Evolutionary conservation across 2,888 invertebrate species (phyloP).

Genomic region (Plutella xylostella): DNA sequence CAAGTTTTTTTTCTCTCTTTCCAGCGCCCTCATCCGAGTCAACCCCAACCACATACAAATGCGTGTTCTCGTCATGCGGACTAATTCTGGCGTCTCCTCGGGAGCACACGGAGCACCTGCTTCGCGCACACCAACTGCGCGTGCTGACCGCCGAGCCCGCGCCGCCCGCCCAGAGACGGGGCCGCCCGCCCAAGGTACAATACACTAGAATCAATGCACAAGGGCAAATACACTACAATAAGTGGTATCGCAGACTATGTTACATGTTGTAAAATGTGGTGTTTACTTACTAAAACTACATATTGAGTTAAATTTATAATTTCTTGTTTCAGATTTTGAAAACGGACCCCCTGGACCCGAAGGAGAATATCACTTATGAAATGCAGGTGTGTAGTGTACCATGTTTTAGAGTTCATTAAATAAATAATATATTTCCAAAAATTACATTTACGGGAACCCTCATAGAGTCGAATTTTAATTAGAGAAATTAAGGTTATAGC

Average conservation of each 20-base stretch:
- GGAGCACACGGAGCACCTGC: slow-evolving; percentile 60
- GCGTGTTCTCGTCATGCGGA: slow-evolving; percentile 58
- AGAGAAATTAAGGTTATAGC: no score
- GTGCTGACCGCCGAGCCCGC: slow-evolving; percentile 26
- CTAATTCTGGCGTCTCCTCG: slow-evolving; percentile 39
- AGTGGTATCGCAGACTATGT: no score
- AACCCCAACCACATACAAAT: no score
- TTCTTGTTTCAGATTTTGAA: slow-evolving; percentile 23
- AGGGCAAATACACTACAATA: no score
- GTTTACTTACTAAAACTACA: no score
- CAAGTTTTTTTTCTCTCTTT: no score
- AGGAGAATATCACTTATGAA: slow-evolving; percentile 22
- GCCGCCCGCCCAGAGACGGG: background rate
- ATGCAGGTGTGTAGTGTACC: slow-evolving; percentile 32
- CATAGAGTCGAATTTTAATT: no score
- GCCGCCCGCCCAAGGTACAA: slow-evolving; percentile 19
- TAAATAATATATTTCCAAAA: no score
- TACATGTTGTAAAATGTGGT: no score
- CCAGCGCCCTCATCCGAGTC: no score
- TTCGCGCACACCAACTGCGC: slow-evolving; percentile 55
- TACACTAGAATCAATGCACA: background rate
- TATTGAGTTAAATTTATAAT: background rate
- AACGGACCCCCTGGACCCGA: slow-evolving; percentile 30
- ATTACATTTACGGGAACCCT: no score
- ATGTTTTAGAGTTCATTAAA: no score